Evolutionary conservation across 1,140 invertebrate genomes (phyloP).

Genomic region (Galleria mellonella): DNA sequence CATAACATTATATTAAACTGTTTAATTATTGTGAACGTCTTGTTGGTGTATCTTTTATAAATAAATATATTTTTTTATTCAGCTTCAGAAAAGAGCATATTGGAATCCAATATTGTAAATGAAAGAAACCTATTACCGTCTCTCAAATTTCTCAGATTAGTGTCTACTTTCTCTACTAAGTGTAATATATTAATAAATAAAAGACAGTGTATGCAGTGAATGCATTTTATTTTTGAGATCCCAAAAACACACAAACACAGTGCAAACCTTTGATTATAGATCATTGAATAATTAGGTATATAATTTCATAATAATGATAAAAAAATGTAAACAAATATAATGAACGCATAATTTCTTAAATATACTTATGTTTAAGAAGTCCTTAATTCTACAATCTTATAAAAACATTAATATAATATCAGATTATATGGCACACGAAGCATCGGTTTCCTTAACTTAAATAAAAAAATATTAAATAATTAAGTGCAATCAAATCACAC

Average conservation of each 20-base stretch:
- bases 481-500: conserved; percentile 27
- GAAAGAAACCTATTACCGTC: no score
- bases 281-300: no score
- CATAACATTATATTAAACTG: no score
- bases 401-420: conserved; percentile 1
- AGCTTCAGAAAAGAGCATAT: no score
- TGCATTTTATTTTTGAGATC: conserved; percentile 71
- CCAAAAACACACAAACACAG: conserved; percentile 70
- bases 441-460: conserved; percentile 39
- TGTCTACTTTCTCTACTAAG: no score
- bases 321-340: background rate
- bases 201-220: conserved; percentile 34
- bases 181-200: conserved; percentile 10
- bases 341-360: background rate
- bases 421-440: conserved; percentile 47
- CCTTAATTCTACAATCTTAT: conserved; percentile 7
- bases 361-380: conserved; percentile 3
- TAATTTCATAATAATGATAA: no score
- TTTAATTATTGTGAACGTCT: no score
- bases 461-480: conserved; percentile 23
- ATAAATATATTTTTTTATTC: no score
- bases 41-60: no score
- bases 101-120: no score
- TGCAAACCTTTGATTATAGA: conserved; percentile 27
- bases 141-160: no score